These are phyloP conservation scores for Indicator maculatus DNA, from an alignment of 2,113 vertebrate genomes.

Conservation along the genomic window DNA sequence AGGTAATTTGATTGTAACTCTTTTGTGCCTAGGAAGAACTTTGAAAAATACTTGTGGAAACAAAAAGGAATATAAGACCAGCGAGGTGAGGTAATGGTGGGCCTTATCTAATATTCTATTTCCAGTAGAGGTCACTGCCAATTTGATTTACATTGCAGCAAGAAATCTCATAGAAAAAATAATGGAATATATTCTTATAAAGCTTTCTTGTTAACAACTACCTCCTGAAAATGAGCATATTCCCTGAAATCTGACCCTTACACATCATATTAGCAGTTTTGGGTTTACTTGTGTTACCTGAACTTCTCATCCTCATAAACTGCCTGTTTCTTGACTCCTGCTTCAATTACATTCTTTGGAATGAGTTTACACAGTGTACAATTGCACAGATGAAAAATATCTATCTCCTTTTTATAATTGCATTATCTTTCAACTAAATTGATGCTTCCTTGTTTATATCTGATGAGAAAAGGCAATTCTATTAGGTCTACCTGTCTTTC, in stretches of 20 bases:
- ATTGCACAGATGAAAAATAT: background rate
- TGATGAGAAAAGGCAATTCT: background rate
- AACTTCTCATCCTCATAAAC: background rate
- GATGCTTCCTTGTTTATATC: background rate
- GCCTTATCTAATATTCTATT: background rate
- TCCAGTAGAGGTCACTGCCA: background rate
- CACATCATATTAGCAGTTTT: background rate
- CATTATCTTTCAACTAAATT: background rate
- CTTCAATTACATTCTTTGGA: background rate
- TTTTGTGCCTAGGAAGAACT: background rate
- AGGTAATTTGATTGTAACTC: background rate
- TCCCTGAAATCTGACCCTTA: background rate
- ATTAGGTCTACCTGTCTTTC: background rate
- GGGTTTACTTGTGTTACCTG: background rate
- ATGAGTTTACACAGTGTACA: background rate
- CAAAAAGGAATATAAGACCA: background rate
- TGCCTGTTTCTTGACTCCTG: background rate
- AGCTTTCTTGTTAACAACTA: background rate
- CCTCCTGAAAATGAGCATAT: background rate
- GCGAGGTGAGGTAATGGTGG: background rate
- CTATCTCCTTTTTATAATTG: background rate
- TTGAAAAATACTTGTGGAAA: background rate
- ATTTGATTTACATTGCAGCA: background rate
- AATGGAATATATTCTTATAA: background rate
- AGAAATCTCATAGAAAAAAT: background rate